Percentiles rank a stretch among this genome's conserved stretches.
phyloP scores from a whole-genome alignment of 2,888 invertebrate species.

The Gandaritis pyraliata region DNA sequence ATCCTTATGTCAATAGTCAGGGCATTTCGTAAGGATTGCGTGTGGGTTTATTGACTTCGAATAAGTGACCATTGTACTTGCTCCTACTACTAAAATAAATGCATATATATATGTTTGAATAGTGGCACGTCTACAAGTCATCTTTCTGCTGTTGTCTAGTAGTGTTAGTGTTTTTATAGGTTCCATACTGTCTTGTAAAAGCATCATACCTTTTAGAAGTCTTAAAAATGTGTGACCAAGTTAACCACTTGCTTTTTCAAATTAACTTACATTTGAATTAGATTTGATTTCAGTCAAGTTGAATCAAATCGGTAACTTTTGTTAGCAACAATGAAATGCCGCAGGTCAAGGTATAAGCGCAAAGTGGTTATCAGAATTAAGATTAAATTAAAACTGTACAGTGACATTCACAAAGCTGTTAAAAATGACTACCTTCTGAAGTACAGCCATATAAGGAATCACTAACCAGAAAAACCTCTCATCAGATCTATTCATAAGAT shows the following conservation, averaged over 20 bases:
- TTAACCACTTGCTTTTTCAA: too few species aligned
- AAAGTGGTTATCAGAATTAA: slow-evolving; percentile 3
- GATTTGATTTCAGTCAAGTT: too few species aligned
- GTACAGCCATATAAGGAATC: background rate
- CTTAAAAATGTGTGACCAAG: too few species aligned
- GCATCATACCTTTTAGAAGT: too few species aligned
- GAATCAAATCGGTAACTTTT: background rate
- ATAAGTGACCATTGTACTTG: slow-evolving; percentile 7
- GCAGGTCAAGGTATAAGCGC: background rate
- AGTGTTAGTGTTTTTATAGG: too few species aligned
- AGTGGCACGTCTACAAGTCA: too few species aligned
- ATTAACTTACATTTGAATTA: too few species aligned
- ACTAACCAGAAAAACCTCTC: background rate
- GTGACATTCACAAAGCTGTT: background rate
- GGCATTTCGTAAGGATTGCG: slow-evolving; percentile 44
- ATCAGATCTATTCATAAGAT: background rate
- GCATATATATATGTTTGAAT: background rate
- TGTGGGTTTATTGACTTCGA: slow-evolving; percentile 24
- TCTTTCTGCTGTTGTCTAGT: too few species aligned
- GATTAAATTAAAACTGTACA: slow-evolving; percentile 8
- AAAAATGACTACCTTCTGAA: slow-evolving; percentile 1
- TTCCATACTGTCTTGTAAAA: too few species aligned
- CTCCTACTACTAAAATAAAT: background rate
- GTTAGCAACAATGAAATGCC: slow-evolving; percentile 1
- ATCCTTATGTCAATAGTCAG: slow-evolving; percentile 41